Evolutionary conservation across 2,113 vertebrate species (phyloP).

Genomic region (Polyodon spathula): DNA sequence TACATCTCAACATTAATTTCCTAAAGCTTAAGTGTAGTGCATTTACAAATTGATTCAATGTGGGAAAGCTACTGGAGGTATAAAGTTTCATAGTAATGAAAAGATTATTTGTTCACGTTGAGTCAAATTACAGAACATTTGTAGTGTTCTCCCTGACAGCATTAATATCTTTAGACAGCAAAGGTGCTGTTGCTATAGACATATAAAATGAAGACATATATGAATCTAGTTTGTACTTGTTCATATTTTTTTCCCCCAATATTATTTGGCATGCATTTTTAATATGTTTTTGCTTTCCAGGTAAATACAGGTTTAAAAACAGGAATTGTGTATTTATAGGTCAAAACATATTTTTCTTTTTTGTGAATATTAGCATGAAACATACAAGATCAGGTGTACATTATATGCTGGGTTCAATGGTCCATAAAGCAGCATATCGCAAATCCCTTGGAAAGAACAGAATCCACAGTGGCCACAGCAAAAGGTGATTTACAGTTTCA

Average conservation of each 20-base stretch:
- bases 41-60: not conserved
- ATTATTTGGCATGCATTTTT: too few relatives aligned
- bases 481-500: not conserved
- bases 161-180: not conserved
- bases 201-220: too few relatives aligned
- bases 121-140: not conserved
- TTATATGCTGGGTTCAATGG: too few relatives aligned
- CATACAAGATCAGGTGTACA: too few relatives aligned
- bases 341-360: too few relatives aligned
- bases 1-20: not conserved
- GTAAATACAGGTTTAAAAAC: too few relatives aligned
- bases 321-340: too few relatives aligned
- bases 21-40: not conserved
- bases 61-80: not conserved
- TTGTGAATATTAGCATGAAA: too few relatives aligned
- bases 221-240: too few relatives aligned
- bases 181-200: too few relatives aligned
- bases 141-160: not conserved
- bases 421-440: not conserved
- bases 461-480: not conserved
- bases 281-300: too few relatives aligned
- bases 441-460: not conserved
- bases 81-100: conserved; percentile 1
- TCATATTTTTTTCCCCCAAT: too few relatives aligned
- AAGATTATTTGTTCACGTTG: conserved; percentile 1